Base-by-base conservation (phyloP, 2,797 vertebrate genomes). In the Gymnoscopelus braueri region DNA sequence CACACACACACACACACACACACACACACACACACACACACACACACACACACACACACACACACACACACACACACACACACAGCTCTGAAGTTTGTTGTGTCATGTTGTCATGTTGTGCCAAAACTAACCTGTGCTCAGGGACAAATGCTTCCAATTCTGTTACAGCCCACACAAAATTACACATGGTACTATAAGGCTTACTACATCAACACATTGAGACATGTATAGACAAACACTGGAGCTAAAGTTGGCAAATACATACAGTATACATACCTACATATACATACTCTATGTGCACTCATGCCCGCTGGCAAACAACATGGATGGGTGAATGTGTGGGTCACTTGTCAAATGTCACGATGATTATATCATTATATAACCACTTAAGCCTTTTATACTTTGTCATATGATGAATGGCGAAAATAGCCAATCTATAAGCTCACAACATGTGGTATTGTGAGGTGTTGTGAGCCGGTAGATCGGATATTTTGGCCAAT, bases 291-390 rank as follows among this genome's bases (percentile, higher is more conserved):
- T 48, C 26, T n/a, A 6, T 35, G 32, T 35, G 32, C 32, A 35
- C 32, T 35, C 32, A 35, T 35, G 32, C 32, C 32, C 32, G 32
- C 32, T 35, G 32, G 6, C 32, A 35, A 0, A 35, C 32, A 35
- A 5, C 32, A 35, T 35, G 32, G 4, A 5, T 35, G 32, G 26
- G 9, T 24, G 9, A 29, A 29, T 52, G 26, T n/a, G 29, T n/a
- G 61, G 49, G 50, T 35, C 26, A 53, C 52, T n/a, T 23, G 13
- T 63, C 47, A 63, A 63, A 63, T 35, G n/a, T 58, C 44, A 29
- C 5, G 44, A 29, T 4, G 44, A 67, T 67, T 4, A 32, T 61
- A 62, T 54, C 15, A n/a, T 29, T 35, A 35, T 35, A 6, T 35
- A 35, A 32, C 29, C 29, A 32, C 29, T 32, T 32, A 5, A 32